Percentiles rank a stretch among this genome's conserved stretches.
Evolutionary conservation across 2,113 vertebrate genomes (phyloP).

Genomic region (Henicopernis longicauda): DNA sequence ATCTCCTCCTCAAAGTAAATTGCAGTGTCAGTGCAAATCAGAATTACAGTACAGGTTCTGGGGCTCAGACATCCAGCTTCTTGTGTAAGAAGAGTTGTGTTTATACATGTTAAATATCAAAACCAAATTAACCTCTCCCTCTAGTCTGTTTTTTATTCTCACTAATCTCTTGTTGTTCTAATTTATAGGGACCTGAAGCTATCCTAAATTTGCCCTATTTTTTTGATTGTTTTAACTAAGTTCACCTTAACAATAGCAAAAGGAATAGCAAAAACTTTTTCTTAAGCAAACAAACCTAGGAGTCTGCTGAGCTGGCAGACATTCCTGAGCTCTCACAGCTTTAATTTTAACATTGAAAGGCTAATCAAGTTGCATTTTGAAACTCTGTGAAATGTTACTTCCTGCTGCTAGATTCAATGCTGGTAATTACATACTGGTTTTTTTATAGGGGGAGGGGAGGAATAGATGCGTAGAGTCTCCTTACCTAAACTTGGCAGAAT

Average conservation of each 20-base stretch:
- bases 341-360: conserved; percentile 27
- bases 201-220: neutral
- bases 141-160: neutral
- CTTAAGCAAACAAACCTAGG: neutral
- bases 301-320: conserved; percentile 15
- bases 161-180: neutral
- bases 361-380: conserved; percentile 35
- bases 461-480: neutral
- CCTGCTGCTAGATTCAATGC: neutral
- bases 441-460: neutral
- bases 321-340: neutral
- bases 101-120: neutral
- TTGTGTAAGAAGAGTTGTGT: neutral
- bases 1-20: neutral
- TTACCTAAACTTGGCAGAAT: neutral
- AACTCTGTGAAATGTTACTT: conserved; percentile 17
- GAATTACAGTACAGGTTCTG: neutral
- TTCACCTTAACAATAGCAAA: neutral
- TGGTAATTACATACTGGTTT: neutral
- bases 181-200: neutral
- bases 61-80: neutral
- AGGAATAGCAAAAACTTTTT: neutral
- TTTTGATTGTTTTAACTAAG: neutral
- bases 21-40: neutral
- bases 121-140: neutral